These are phyloP conservation scores for Caenorhabditis doughertyi DNA, from an alignment of 2,888 invertebrate species.

Conservation along the genomic window DNA sequence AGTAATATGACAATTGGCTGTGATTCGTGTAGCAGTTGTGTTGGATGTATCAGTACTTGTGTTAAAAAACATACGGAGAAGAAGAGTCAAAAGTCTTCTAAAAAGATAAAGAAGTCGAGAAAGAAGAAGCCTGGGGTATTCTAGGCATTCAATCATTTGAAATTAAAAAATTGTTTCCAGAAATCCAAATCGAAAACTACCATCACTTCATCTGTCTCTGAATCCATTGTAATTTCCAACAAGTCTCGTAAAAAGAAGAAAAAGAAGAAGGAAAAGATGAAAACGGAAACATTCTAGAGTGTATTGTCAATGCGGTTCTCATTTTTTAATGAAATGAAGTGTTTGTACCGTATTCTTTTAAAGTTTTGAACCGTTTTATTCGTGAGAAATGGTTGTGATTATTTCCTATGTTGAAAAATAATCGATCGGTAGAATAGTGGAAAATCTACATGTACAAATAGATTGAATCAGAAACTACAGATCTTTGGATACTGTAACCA, in stretches of 20 bases:
- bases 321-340: not conserved
- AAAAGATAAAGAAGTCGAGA: not conserved
- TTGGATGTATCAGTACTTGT: not conserved
- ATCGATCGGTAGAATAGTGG: not conserved
- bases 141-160: not conserved
- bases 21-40: not conserved
- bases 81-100: not conserved
- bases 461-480: constrained; percentile 13
- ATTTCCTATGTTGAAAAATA: constrained; percentile 27
- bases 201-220: not conserved
- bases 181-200: too few relatives aligned
- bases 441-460: constrained; percentile 52
- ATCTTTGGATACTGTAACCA: constrained; percentile 61
- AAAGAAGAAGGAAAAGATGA: not conserved
- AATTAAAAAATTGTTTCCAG: too few relatives aligned
- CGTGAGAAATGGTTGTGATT: constrained; percentile 21
- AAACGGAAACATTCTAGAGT: not conserved
- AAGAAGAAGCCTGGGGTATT: not conserved
- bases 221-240: not conserved
- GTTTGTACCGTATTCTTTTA: not conserved
- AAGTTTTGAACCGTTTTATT: constrained; percentile 40
- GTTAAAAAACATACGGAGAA: not conserved
- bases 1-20: not conserved
- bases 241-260: too few relatives aligned
- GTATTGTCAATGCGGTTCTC: not conserved